phyloP scores from a whole-genome alignment of 2,113 vertebrate genomes.

The Chroicocephalus ridibundus region DNA sequence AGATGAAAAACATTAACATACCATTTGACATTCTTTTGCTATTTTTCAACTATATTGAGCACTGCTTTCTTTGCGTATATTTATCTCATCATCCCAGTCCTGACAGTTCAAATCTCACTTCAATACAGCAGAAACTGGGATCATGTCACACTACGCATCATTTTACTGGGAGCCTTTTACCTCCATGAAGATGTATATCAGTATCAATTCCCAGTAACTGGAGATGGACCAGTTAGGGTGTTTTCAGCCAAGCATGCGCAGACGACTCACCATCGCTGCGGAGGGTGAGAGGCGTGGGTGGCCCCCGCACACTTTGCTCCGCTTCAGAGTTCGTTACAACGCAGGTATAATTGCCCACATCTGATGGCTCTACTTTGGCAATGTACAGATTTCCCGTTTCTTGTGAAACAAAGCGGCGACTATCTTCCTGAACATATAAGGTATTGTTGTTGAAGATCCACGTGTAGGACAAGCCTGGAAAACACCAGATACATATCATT shows the following conservation, averaged over 20 bases:
- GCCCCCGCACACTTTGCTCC: constrained; percentile 69
- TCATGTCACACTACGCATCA: rapidly evolving
- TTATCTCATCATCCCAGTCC: not conserved
- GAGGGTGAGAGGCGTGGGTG: constrained; percentile 83
- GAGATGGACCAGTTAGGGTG: rapidly evolving
- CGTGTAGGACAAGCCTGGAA: constrained; percentile 80
- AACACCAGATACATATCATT: not conserved
- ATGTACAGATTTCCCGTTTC: constrained; percentile 85
- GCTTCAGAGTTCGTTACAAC: constrained; percentile 79
- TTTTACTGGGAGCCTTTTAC: not conserved
- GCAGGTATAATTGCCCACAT: constrained; percentile 87
- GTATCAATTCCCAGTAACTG: not conserved
- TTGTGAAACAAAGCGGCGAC: constrained; percentile 83
- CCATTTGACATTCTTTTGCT: not conserved
- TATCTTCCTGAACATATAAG: constrained; percentile 75
- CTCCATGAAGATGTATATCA: rapidly evolving
- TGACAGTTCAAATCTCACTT: not conserved
- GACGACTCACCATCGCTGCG: constrained; percentile 78
- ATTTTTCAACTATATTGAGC: not conserved
- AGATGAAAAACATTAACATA: not conserved
- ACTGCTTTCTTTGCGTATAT: not conserved
- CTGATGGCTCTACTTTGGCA: constrained; percentile 84
- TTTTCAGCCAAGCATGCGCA: not conserved
- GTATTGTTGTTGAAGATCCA: constrained; percentile 84
- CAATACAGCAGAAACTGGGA: not conserved